Percentiles rank a stretch among this genome's conserved stretches.
Evolutionary conservation across 2,113 vertebrate species (phyloP).

Genomic region (Uropsilus gracilis): DNA sequence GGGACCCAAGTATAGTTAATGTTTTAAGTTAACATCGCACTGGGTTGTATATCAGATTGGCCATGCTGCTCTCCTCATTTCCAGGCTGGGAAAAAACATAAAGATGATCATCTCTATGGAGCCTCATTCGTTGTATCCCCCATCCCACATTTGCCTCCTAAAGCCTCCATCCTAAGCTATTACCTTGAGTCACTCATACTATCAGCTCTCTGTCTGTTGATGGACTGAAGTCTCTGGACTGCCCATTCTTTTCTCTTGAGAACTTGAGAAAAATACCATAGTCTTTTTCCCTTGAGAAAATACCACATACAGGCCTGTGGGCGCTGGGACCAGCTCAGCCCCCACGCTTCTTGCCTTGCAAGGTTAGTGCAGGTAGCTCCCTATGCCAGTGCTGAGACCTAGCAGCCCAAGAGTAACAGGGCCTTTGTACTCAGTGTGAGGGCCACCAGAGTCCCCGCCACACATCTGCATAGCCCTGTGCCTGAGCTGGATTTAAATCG

Average conservation of each 20-base stretch:
- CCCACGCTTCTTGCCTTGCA: neutral
- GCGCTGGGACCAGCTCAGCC: neutral
- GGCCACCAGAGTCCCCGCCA: too few species aligned
- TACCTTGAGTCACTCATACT: neutral
- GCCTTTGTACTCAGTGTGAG: neutral
- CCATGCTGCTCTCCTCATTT: neutral
- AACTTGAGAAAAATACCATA: too few species aligned
- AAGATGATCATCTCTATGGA: neutral
- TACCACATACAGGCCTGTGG: rapidly evolving
- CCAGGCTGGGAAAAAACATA: neutral
- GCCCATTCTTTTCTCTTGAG: too few species aligned
- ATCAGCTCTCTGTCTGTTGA: neutral
- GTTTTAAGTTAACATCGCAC: neutral
- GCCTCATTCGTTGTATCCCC: neutral
- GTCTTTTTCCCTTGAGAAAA: too few species aligned
- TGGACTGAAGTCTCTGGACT: neutral
- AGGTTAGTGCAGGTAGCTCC: neutral
- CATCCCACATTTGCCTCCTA: neutral
- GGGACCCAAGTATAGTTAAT: neutral
- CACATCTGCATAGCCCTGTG: neutral
- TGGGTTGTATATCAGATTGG: neutral
- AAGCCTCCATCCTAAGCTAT: neutral
- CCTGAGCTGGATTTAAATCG: neutral
- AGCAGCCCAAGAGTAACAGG: neutral
- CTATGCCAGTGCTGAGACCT: neutral